Conservation (phyloP, 53 echinoderm and acorn worm genomes). For the Patiria pectinifera region DNA sequence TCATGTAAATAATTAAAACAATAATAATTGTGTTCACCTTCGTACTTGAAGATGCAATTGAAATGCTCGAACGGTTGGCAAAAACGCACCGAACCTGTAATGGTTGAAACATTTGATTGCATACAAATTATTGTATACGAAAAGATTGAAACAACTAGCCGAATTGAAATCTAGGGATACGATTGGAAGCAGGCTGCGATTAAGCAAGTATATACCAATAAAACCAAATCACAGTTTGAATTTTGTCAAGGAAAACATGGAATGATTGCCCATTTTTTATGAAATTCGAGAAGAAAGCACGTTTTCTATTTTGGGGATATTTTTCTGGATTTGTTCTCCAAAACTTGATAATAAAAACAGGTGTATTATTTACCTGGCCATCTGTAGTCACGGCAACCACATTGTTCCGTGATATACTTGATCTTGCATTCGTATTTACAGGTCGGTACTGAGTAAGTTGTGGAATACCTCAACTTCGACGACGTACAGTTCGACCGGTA, state of each 20-base stretch:
- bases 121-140: neutral
- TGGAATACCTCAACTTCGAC: conserved; percentile 11
- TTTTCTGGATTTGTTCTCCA: too few species aligned
- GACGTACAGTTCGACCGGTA: conserved; percentile 64
- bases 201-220: too few species aligned
- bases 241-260: too few species aligned
- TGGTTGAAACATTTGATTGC: neutral
- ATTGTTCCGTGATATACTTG: conserved; percentile 38
- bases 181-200: too few species aligned
- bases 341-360: too few species aligned
- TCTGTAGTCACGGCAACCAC: conserved; percentile 71
- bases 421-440: conserved; percentile 66
- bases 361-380: conserved; percentile 56
- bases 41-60: neutral
- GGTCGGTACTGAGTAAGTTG: conserved; percentile 47
- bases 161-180: too few species aligned
- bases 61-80: neutral
- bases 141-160: too few species aligned
- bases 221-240: too few species aligned
- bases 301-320: too few species aligned
- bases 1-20: neutral
- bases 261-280: too few species aligned
- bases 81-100: neutral
- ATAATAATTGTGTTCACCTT: neutral
- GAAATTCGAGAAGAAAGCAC: too few species aligned